These are phyloP conservation scores for Callyntrura sp. DNA, from an alignment of 2,888 invertebrate species.

Conservation along the genomic window DNA sequence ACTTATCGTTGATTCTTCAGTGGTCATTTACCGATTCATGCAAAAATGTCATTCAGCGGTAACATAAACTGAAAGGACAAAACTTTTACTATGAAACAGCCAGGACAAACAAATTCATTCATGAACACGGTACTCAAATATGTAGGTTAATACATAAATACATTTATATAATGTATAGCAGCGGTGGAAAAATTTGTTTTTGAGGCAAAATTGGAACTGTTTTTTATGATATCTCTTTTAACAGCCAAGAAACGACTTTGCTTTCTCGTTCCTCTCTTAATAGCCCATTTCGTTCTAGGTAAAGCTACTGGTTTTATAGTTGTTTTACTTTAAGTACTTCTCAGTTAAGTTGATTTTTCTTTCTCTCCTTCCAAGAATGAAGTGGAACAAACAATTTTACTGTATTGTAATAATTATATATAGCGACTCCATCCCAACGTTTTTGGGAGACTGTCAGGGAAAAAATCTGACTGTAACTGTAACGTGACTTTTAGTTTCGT, in stretches of 20 bases:
- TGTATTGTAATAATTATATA: conserved; percentile 12
- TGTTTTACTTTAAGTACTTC: conserved; percentile 27
- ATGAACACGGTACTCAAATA: background rate
- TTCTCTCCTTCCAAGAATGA: conserved; percentile 24
- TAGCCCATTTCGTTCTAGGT: conserved; percentile 6
- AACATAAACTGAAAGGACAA: background rate
- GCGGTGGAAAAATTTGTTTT: background rate
- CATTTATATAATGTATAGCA: background rate
- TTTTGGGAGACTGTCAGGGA: background rate
- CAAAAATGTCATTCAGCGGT: conserved; percentile 18
- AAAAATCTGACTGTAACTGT: background rate
- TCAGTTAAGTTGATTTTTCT: conserved; percentile 17
- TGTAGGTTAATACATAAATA: too few relatives aligned
- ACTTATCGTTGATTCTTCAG: background rate
- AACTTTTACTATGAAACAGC: background rate
- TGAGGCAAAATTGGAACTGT: background rate
- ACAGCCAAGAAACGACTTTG: conserved; percentile 24
- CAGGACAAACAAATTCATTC: background rate
- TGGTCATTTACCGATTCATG: conserved; percentile 7
- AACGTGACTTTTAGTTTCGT: background rate
- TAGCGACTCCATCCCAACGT: background rate
- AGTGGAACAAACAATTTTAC: conserved; percentile 33
- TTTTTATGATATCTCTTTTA: background rate
- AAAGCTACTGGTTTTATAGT: conserved; percentile 22
- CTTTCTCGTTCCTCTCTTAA: background rate